Percentiles rank a stretch among this genome's conserved stretches.
Evolutionary conservation across 2,888 invertebrate genomes (phyloP).

Genomic region (Steinernema hermaphroditum): DNA sequence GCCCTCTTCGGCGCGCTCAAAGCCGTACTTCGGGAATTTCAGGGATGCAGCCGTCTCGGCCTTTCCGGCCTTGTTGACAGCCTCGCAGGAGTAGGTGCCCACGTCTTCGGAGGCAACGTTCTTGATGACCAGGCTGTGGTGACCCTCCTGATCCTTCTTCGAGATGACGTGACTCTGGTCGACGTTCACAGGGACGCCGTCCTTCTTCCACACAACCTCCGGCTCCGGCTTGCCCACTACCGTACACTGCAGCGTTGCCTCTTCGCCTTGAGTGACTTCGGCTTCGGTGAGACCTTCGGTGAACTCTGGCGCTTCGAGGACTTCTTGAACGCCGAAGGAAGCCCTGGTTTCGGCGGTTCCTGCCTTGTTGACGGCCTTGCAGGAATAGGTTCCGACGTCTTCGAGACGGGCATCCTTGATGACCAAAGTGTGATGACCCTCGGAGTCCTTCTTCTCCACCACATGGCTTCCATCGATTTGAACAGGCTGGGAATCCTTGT

Average conservation of each 20-base stretch:
- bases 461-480: conserved; percentile 70
- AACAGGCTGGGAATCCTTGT: conserved; percentile 52
- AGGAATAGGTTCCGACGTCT: conserved; percentile 92
- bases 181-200: conserved; percentile 67
- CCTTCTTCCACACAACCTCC: conserved; percentile 74
- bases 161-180: conserved; percentile 52
- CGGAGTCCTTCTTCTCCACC: conserved; percentile 75
- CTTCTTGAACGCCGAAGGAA: conserved; percentile 53
- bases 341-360: conserved; percentile 51
- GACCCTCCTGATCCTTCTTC: conserved; percentile 73
- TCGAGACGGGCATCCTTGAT: conserved; percentile 91
- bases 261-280: conserved; percentile 42
- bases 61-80: conserved; percentile 83
- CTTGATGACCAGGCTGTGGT: conserved; percentile 84
- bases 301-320: conserved; percentile 54
- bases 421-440: conserved; percentile 84
- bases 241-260: conserved; percentile 40
- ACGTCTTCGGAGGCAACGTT: conserved; percentile 92
- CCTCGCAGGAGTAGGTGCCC: conserved; percentile 91
- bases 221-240: conserved; percentile 54
- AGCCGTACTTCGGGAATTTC: conserved; percentile 67
- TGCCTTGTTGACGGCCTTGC: conserved; percentile 84
- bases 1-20: conserved; percentile 67
- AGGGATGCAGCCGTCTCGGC: conserved; percentile 66
- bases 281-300: conserved; percentile 42